Conservation (phyloP, 37 sponge, comb jelly and placozoan genomes). For the Dysidea cf. avara region DNA sequence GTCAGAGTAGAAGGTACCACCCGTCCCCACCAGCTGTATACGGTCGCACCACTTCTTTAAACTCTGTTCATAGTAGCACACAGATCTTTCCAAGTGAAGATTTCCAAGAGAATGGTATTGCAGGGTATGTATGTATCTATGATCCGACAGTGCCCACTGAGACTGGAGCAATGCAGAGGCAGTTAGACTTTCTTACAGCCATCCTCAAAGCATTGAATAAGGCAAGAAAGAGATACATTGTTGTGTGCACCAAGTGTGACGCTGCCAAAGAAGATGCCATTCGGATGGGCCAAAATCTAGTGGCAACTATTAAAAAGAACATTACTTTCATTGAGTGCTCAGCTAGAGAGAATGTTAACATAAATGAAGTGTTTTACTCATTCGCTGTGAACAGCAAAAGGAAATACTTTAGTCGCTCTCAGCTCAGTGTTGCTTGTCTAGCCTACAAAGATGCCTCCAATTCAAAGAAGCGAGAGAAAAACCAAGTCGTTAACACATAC, state of each 20-base stretch:
- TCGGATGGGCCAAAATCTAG: constrained; percentile 22
- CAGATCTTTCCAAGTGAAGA: constrained; percentile 70
- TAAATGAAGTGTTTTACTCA: constrained; percentile 66
- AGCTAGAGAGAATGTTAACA: constrained; percentile 52
- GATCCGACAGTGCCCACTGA: constrained; percentile 74
- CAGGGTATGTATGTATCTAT: constrained; percentile 54
- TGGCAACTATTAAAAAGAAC: constrained; percentile 28
- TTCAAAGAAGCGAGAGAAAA: constrained; percentile 22
- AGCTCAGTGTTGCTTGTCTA: neutral
- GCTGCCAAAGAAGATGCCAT: constrained; percentile 27
- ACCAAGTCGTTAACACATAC: constrained; percentile 1
- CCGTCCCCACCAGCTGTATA: too few relatives aligned
- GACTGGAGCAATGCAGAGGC: constrained; percentile 43
- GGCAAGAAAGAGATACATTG: constrained; percentile 44
- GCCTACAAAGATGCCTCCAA: constrained; percentile 43
- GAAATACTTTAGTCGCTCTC: too few relatives aligned
- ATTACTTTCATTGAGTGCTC: constrained; percentile 73
- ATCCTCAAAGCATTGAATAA: constrained; percentile 47
- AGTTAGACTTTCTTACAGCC: constrained; percentile 47
- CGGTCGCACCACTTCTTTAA: too few relatives aligned
- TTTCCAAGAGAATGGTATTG: constrained; percentile 38
- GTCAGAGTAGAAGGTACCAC: too few relatives aligned
- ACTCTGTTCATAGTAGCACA: constrained; percentile 31
- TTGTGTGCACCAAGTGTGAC: constrained; percentile 78
- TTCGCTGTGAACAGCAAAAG: too few relatives aligned